Evolutionary conservation across 2,888 invertebrate genomes (phyloP).

Genomic region (Melikaiella ostensackeni): DNA sequence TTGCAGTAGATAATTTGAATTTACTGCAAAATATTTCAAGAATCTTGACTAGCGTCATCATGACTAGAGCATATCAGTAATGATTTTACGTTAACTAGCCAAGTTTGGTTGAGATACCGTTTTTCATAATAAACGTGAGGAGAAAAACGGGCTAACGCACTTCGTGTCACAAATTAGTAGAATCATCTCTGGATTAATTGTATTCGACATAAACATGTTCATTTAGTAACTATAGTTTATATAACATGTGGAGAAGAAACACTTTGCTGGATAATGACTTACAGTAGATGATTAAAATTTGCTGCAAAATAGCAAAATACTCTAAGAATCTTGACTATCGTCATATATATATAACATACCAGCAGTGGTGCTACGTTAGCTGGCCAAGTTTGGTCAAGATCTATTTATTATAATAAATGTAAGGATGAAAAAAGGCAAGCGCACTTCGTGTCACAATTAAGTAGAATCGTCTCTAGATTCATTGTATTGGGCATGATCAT

Average conservation of each 20-base stretch:
- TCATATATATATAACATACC: not conserved
- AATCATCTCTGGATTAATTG: constrained; percentile 71
- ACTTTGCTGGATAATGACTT: not conserved
- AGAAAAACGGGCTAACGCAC: not conserved
- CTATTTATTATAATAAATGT: no score
- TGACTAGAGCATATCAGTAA: no score
- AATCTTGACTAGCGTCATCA: no score
- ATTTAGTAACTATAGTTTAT: not conserved
- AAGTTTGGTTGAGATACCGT: no score
- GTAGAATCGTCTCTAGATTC: no score
- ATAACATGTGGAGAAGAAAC: not conserved
- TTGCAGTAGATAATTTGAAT: no score
- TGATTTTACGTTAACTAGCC: no score
- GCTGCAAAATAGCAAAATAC: not conserved
- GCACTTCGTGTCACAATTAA: no score
- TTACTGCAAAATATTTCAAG: no score
- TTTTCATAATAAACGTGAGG: no score
- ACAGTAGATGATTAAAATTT: not conserved
- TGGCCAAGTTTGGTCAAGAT: not conserved
- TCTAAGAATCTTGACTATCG: not conserved
- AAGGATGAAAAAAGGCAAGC: no score
- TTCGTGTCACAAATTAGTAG: not conserved
- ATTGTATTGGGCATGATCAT: no score
- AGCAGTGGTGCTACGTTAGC: not conserved
- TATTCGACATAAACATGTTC: constrained; percentile 64